Evolutionary conservation across 2,888 invertebrate species (phyloP).

Genomic region (Cheilosia scutellata): DNA sequence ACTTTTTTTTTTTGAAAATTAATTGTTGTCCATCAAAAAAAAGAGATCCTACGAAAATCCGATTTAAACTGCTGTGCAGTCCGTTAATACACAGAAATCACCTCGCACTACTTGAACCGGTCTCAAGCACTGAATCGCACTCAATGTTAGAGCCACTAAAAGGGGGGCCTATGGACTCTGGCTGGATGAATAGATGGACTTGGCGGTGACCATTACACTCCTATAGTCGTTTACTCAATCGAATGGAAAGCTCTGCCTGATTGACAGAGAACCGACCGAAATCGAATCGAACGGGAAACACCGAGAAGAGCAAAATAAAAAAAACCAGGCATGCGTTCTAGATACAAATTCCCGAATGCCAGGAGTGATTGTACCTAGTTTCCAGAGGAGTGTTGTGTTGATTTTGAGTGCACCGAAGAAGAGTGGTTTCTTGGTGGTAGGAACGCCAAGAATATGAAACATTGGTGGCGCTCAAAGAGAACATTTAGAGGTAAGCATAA

Average conservation of each 20-base stretch:
- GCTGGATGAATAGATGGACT: slow-evolving; percentile 70
- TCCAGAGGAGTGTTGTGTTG: slow-evolving; percentile 46
- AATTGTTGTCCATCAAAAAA: slow-evolving; percentile 19
- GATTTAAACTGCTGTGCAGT: slow-evolving; percentile 58
- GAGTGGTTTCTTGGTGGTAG: slow-evolving; percentile 40
- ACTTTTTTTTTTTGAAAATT: slow-evolving; percentile 22
- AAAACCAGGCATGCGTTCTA: slow-evolving; percentile 71
- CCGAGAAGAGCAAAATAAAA: slow-evolving; percentile 46
- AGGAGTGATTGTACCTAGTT: slow-evolving; percentile 45
- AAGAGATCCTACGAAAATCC: slow-evolving; percentile 39
- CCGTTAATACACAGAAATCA: slow-evolving; percentile 62
- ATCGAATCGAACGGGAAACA: slow-evolving; percentile 63
- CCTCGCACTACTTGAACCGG: slow-evolving; percentile 80
- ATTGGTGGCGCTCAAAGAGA: slow-evolving; percentile 71
- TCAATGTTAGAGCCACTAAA: slow-evolving; percentile 77
- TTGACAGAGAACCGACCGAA: slow-evolving; percentile 71
- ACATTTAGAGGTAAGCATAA: not conserved
- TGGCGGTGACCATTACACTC: slow-evolving; percentile 73
- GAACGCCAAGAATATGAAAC: slow-evolving; percentile 60
- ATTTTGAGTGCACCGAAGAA: slow-evolving; percentile 2
- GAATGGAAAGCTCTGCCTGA: slow-evolving; percentile 73
- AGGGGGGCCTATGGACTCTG: slow-evolving; percentile 68
- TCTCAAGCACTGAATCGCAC: slow-evolving; percentile 82
- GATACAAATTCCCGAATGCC: slow-evolving; percentile 70
- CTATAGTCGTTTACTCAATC: slow-evolving; percentile 71